Evolutionary conservation across 1,140 invertebrate species (phyloP).

Genomic region (Pseudomyrmex gracilis): DNA sequence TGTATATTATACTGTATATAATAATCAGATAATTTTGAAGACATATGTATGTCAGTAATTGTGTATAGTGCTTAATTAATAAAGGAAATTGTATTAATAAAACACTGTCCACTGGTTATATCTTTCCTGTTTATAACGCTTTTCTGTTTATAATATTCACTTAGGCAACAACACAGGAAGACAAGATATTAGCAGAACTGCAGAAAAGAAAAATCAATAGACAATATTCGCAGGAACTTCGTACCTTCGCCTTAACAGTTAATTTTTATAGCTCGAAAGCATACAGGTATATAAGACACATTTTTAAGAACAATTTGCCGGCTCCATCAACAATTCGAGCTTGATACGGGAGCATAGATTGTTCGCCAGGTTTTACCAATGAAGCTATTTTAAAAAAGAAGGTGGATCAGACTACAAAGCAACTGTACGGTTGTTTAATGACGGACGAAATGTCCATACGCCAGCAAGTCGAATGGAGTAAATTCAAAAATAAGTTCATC

Average conservation of each 20-base stretch:
- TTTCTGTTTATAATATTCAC: neutral
- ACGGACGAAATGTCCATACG: neutral
- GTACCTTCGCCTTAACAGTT: neutral
- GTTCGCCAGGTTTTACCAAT: neutral
- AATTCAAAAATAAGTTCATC: neutral
- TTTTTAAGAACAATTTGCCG: neutral
- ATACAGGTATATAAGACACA: neutral
- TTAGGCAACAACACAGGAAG: neutral
- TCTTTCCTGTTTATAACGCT: neutral
- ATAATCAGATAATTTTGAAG: too few relatives aligned
- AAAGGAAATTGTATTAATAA: too few relatives aligned
- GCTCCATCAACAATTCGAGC: neutral
- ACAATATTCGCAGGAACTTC: neutral
- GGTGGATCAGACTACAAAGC: neutral
- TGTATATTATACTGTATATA: too few relatives aligned
- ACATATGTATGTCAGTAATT: too few relatives aligned
- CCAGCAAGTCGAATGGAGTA: neutral
- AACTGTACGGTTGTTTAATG: neutral
- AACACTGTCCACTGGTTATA: too few relatives aligned
- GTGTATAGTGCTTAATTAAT: too few relatives aligned
- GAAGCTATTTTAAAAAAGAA: constrained; percentile 1
- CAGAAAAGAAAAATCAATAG: neutral
- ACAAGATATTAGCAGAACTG: neutral
- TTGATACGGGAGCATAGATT: neutral
- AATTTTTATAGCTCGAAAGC: constrained; percentile 1